phyloP scores from a whole-genome alignment of 2,888 invertebrate genomes.

The Eretmocerus hayati region DNA sequence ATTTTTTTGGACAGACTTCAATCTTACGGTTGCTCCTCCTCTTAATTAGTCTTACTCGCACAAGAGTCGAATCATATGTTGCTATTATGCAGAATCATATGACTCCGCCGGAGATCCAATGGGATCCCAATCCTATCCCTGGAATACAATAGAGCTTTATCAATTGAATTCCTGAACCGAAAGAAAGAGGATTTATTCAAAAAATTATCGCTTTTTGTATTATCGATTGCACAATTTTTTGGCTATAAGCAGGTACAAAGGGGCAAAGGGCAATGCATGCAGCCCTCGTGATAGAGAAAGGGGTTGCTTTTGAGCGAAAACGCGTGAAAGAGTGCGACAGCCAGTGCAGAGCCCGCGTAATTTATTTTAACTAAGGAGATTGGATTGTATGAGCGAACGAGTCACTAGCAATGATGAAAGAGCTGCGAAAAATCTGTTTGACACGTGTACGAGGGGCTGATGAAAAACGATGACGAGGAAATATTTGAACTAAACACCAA shows the following conservation, averaged over 20 bases:
- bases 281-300: conserved; percentile 2
- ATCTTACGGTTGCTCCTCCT: no score
- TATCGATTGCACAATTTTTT: conserved; percentile 12
- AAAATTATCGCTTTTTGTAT: conserved; percentile 18
- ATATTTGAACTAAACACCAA: no score
- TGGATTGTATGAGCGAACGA: conserved; percentile 41
- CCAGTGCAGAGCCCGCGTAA: conserved; percentile 28
- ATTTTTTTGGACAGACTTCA: no score
- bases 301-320: background rate
- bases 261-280: conserved; percentile 1
- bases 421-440: conserved; percentile 1
- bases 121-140: no score
- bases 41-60: no score
- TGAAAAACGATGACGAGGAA: background rate
- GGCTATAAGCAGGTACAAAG: background rate
- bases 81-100: no score
- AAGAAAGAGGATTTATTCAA: conserved; percentile 3
- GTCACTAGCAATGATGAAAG: conserved; percentile 5
- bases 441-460: background rate
- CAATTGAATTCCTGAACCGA: no score
- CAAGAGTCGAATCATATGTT: no score
- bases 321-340: background rate
- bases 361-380: conserved; percentile 47
- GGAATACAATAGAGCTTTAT: no score
- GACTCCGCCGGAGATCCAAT: no score